These are phyloP conservation scores for Byasa hedistus DNA, from an alignment of 2,888 invertebrate genomes.

Conservation along the genomic window DNA sequence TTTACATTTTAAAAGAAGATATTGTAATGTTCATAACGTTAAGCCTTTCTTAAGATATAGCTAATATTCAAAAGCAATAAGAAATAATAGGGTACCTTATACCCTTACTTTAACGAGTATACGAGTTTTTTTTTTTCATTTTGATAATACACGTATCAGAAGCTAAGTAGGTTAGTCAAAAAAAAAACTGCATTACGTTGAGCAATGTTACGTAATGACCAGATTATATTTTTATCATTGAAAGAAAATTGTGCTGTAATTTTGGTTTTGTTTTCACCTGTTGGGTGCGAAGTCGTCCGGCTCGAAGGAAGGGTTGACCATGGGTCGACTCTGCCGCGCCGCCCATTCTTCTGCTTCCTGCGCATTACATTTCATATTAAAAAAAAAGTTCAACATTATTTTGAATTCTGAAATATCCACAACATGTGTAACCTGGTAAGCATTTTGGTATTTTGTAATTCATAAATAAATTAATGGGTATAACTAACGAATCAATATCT, in stretches of 20 bases:
- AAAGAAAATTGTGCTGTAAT: background rate
- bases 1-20: background rate
- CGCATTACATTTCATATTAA: slow-evolving; percentile 32
- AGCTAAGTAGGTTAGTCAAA: too few relatives aligned
- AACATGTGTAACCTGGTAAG: too few relatives aligned
- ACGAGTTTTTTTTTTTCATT: too few relatives aligned
- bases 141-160: too few relatives aligned
- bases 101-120: too few relatives aligned
- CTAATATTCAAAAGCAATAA: background rate
- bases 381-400: background rate
- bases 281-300: slow-evolving; percentile 72
- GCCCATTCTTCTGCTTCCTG: slow-evolving; percentile 70
- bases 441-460: too few relatives aligned
- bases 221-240: background rate
- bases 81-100: background rate
- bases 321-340: slow-evolving; percentile 62
- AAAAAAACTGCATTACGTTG: background rate
- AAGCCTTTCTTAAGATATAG: background rate
- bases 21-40: too few relatives aligned
- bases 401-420: too few relatives aligned
- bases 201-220: background rate
- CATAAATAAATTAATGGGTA: too few relatives aligned
- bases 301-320: slow-evolving; percentile 76
- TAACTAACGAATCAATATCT: too few relatives aligned
- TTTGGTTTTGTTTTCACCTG: slow-evolving; percentile 53